Conservation (phyloP, 1,140 invertebrate genomes). For the Trichogramma pretiosum region DNA sequence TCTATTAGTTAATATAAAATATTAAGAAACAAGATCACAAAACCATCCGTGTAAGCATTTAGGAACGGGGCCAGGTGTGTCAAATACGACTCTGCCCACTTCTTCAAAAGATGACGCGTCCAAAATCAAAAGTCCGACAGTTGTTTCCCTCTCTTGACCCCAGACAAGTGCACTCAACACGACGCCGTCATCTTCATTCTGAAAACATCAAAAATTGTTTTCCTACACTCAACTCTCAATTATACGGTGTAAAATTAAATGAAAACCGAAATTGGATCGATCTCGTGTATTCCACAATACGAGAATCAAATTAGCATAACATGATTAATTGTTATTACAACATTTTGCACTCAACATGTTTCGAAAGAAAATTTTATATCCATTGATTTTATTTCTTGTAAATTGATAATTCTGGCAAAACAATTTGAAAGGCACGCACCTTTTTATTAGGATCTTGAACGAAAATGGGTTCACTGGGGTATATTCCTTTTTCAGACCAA, state of each 20-base stretch:
- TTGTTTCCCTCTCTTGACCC: conserved; percentile 49
- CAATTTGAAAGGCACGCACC: no score
- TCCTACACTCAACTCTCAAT: neutral
- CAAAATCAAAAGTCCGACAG: conserved; percentile 59
- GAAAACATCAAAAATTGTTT: conserved; percentile 12
- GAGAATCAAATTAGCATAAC: no score
- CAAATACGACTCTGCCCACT: conserved; percentile 57
- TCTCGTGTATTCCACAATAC: no score
- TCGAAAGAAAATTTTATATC: no score
- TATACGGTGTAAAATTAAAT: neutral
- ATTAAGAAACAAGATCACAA: conserved; percentile 17
- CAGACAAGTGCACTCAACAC: conserved; percentile 62
- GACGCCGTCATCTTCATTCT: conserved; percentile 69
- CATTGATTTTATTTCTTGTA: no score
- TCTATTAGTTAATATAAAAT: neutral
- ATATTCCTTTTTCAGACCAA: conserved; percentile 65
- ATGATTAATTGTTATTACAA: no score
- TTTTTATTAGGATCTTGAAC: conserved; percentile 59
- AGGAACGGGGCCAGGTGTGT: conserved; percentile 61
- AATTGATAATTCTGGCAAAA: no score
- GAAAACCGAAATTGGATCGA: neutral
- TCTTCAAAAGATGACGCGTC: conserved; percentile 60
- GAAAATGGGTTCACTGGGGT: conserved; percentile 83
- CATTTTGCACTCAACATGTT: no score
- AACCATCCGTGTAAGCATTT: conserved; percentile 80